These are phyloP conservation scores for Anticlea derivata DNA, from an alignment of 2,888 invertebrate species.

Conservation along the genomic window DNA sequence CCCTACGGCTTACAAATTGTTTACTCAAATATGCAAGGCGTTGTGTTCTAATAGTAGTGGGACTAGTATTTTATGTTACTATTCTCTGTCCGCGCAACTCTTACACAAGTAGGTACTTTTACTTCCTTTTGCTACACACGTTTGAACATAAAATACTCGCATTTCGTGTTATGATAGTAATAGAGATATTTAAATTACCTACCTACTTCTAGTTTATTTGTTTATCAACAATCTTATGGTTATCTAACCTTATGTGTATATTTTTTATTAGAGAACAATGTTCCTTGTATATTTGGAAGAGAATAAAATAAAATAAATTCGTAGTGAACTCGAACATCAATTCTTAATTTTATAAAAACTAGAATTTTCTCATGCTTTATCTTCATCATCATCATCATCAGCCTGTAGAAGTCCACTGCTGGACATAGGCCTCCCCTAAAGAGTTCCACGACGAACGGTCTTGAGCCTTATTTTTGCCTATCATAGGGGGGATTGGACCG, in stretches of 20 bases:
- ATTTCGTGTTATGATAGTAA: slow-evolving; percentile 49
- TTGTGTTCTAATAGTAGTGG: slow-evolving; percentile 20
- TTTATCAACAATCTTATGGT: slow-evolving; percentile 9
- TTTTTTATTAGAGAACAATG: too few relatives aligned
- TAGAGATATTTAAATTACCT: slow-evolving; percentile 38
- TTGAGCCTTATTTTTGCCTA: too few relatives aligned
- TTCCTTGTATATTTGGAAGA: too few relatives aligned
- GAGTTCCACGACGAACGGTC: too few relatives aligned
- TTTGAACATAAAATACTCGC: slow-evolving; percentile 50
- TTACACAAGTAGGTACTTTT: slow-evolving; percentile 49
- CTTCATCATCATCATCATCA: too few relatives aligned
- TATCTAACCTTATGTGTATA: not conserved
- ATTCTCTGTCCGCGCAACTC: slow-evolving; percentile 29
- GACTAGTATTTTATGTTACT: slow-evolving; percentile 29
- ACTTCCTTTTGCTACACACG: slow-evolving; percentile 47
- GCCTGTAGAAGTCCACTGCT: too few relatives aligned
- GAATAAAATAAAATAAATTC: too few relatives aligned
- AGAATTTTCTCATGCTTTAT: too few relatives aligned
- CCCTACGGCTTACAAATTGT: slow-evolving; percentile 19
- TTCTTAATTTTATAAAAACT: too few relatives aligned
- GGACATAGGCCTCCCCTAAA: too few relatives aligned
- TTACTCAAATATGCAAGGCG: slow-evolving; percentile 22
- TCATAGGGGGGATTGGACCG: too few relatives aligned
- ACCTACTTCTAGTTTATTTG: slow-evolving; percentile 20
- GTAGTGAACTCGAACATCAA: too few relatives aligned